These are phyloP conservation scores for Sternotherus odoratus DNA, from an alignment of 2,797 vertebrate species.

Conservation along the genomic window DNA sequence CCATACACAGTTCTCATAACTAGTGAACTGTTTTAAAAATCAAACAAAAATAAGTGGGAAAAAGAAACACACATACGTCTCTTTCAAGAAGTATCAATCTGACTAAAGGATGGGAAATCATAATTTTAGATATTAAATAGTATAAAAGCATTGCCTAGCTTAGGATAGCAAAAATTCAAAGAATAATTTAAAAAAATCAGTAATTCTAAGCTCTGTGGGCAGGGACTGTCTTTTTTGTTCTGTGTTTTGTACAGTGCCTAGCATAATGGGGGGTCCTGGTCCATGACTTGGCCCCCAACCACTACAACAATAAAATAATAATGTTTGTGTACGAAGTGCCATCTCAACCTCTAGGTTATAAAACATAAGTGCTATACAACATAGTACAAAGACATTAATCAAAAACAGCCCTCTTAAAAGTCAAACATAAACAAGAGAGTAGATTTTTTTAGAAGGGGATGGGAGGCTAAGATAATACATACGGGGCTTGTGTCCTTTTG, in stretches of 20 bases:
- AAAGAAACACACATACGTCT: neutral
- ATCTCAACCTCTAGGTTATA: neutral
- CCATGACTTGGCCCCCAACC: neutral
- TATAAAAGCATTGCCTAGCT: neutral
- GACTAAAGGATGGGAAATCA: neutral
- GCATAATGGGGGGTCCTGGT: neutral
- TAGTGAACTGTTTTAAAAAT: neutral
- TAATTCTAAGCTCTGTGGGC: neutral
- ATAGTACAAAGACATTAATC: neutral
- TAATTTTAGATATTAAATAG: neutral
- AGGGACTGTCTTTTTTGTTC: neutral
- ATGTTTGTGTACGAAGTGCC: neutral
- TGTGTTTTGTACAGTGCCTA: neutral
- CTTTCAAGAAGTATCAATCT: neutral
- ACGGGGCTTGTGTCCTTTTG: neutral
- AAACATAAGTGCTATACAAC: neutral
- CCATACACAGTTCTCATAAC: neutral
- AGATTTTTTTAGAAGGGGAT: neutral
- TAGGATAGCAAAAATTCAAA: neutral
- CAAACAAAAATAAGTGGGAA: neutral
- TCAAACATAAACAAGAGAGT: neutral
- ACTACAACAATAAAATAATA: neutral
- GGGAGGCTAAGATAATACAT: neutral
- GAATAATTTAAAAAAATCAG: neutral
- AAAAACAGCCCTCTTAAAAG: neutral